phyloP scores from a whole-genome alignment of 2,113 vertebrate genomes.

The Dicerorhinus sumatrensis region DNA sequence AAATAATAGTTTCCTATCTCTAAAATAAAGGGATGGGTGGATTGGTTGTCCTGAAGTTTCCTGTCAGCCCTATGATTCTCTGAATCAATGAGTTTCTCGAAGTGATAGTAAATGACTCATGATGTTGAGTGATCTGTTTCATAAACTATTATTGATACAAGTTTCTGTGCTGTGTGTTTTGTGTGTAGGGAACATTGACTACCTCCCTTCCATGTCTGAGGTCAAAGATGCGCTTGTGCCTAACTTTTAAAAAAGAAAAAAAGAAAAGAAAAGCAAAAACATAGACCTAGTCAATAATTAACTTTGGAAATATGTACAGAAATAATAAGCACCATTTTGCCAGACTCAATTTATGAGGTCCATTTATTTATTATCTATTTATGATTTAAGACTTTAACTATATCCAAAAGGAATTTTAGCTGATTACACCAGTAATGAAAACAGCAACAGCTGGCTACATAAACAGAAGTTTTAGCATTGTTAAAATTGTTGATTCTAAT shows the following conservation, averaged over 20 bases:
- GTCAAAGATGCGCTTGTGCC: neutral
- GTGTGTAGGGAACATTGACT: neutral
- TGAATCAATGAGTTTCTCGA: neutral
- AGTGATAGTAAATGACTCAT: neutral
- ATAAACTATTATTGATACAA: neutral
- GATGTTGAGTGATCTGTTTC: neutral
- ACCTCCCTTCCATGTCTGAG: neutral
- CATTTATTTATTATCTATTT: neutral
- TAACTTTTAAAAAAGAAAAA: neutral
- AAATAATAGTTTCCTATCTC: neutral
- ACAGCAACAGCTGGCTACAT: neutral
- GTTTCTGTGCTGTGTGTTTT: neutral
- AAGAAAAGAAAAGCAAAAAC: neutral
- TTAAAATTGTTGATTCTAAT: conserved; percentile 3
- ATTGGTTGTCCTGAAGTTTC: neutral
- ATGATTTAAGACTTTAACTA: neutral
- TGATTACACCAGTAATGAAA: neutral
- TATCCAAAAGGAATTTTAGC: neutral
- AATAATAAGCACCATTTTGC: neutral
- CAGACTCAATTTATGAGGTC: neutral
- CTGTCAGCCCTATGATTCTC: neutral
- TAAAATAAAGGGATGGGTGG: neutral
- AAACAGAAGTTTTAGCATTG: neutral
- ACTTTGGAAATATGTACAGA: neutral
- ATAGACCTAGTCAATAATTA: neutral